Percentiles rank a stretch among this genome's conserved stretches.
Conservation (phyloP, 2,888 invertebrate species). For the Eristalis tenax region DNA sequence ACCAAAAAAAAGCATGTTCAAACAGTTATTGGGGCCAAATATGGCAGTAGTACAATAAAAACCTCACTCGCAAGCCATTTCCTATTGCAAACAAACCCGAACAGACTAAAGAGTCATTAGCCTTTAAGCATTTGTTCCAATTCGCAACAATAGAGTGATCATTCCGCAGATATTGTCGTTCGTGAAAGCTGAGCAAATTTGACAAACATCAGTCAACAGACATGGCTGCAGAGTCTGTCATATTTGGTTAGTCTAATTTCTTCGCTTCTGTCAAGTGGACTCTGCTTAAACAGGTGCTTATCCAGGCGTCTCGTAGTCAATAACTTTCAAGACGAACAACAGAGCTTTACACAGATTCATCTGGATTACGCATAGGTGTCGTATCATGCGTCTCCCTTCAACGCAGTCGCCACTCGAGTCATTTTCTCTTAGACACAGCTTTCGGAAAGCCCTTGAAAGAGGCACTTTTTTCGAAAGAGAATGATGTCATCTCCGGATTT, state of each 20-base stretch:
- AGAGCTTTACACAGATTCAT: background rate
- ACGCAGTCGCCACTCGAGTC: background rate
- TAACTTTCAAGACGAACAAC: background rate
- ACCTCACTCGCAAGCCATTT: background rate
- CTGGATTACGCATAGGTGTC: background rate
- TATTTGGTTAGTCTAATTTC: background rate
- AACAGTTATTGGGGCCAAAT: background rate
- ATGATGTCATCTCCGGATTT: background rate
- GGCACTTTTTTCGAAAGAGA: background rate
- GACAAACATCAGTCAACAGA: background rate
- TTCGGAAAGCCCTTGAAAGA: background rate
- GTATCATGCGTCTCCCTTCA: background rate
- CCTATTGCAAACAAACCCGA: background rate
- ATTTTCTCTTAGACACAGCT: background rate
- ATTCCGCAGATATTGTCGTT: background rate
- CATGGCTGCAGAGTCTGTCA: background rate
- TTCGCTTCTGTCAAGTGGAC: background rate
- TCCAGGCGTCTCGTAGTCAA: background rate
- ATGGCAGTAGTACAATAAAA: background rate
- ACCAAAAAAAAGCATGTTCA: background rate
- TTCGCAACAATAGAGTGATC: background rate
- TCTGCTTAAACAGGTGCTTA: background rate
- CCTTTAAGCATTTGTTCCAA: background rate
- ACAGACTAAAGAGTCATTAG: background rate
- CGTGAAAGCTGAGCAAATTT: background rate